Conservation (phyloP, 2,113 vertebrate species). For the Piprites chloris region DNA sequence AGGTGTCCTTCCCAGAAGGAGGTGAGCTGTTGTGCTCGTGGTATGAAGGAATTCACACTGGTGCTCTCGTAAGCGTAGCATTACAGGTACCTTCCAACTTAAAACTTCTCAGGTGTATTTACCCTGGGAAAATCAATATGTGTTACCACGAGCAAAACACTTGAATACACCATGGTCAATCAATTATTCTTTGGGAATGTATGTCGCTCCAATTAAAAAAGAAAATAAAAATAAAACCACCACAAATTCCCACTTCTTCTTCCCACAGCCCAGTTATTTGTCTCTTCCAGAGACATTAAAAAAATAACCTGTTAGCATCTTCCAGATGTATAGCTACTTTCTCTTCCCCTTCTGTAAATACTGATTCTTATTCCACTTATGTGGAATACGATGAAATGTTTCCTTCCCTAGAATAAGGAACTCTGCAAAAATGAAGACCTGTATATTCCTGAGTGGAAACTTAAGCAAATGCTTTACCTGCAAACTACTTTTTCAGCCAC, state of each 20-base stretch:
- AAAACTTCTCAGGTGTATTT: neutral
- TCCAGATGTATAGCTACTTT: neutral
- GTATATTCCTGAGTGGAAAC: neutral
- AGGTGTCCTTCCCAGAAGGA: neutral
- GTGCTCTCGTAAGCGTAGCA: neutral
- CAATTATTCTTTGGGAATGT: neutral
- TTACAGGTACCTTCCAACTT: neutral
- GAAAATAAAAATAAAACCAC: neutral
- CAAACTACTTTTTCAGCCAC: neutral
- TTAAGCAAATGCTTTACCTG: neutral
- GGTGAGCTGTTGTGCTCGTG: neutral
- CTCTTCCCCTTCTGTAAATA: neutral
- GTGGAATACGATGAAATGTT: neutral
- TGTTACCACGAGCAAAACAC: neutral
- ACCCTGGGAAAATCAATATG: neutral
- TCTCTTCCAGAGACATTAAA: neutral
- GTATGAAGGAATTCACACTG: neutral
- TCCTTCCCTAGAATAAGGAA: neutral
- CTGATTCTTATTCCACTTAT: neutral
- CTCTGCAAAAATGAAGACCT: neutral
- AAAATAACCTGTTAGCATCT: neutral
- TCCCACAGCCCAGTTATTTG: neutral
- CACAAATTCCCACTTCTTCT: neutral
- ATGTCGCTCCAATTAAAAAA: neutral
- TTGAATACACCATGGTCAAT: neutral